Base-by-base conservation (phyloP, 2,797 vertebrate genomes). In the Sebastes dallii region DNA sequence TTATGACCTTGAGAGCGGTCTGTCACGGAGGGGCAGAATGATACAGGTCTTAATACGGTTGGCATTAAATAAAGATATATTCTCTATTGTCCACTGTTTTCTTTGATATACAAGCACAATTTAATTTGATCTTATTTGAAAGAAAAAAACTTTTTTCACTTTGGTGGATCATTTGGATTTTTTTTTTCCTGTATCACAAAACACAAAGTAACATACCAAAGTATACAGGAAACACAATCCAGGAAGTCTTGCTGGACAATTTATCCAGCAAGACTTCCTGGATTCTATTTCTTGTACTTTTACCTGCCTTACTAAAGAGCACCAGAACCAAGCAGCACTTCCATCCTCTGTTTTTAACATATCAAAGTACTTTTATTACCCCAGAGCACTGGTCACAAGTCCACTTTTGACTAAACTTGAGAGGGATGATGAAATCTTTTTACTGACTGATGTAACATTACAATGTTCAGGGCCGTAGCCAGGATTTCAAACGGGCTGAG, bases 1-100 rank as follows among this genome's bases (percentile, higher is more conserved):
- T 74, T 24, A 93, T 80, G 24, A 6, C 34, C 55, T 1, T 36
- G 50, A 94, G 85, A 68, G 80, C 20, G 58, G 84, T 89, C 92
- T 94, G 87, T 29, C 30, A 83, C 16, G 16, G 16, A 80, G 6
- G 0, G 12, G 13, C 5, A 78, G 11, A 66, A 62, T 5, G 3
- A 1, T 12, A 39, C 36, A 52, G 1, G 1, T 52, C 1, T 74
- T 24, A 72, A n/a, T 8, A 52, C 12, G 39, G n/a, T 25, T 8
- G 4, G 2, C 13, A 16, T 66, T 2, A 55, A 34, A 62, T 54
- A 5, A 25, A 56, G 18, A 62, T 14, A 4, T 54, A 0, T 55
- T 52, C 46, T 66, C 14, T 8, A 4, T 56, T 50, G 11, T 27
- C n/a, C 8, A 46, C 24, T 39, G 11, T 27, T 65, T 65, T 58